These are phyloP conservation scores for Fulmarus glacialis DNA, from an alignment of 2,113 vertebrate species.

Conservation along the genomic window DNA sequence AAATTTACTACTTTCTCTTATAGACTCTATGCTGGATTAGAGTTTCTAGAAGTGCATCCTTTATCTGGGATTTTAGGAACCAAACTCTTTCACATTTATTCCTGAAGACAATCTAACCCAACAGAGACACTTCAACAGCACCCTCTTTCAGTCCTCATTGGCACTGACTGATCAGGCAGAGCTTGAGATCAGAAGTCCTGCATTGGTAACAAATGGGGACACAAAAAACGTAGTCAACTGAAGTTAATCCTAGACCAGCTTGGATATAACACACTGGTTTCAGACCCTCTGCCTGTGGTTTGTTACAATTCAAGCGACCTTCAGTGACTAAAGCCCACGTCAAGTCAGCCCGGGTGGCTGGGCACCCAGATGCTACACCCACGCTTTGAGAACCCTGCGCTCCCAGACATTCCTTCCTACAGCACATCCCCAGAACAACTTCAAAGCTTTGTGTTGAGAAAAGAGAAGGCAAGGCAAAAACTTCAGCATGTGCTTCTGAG, in stretches of 20 bases:
- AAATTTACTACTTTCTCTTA: neutral
- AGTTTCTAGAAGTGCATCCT: neutral
- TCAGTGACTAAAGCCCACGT: neutral
- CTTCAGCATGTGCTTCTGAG: neutral
- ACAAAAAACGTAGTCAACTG: neutral
- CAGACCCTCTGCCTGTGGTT: neutral
- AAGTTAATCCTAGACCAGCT: neutral
- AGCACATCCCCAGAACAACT: neutral
- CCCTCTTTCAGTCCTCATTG: neutral
- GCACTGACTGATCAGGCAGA: neutral
- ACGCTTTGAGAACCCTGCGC: neutral
- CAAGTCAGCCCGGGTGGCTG: neutral
- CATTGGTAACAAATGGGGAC: neutral
- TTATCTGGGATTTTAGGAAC: neutral
- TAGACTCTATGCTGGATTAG: neutral
- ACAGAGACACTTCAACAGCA: neutral
- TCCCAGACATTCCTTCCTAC: neutral
- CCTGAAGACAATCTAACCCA: neutral
- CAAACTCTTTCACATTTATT: neutral
- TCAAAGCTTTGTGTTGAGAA: neutral
- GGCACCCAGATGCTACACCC: neutral
- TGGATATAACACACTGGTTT: neutral
- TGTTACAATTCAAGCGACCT: neutral
- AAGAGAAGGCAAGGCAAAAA: neutral
- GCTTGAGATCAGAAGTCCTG: neutral